These are phyloP conservation scores for Platyscapa corneri DNA, from an alignment of 1,140 invertebrate species.

Conservation along the genomic window DNA sequence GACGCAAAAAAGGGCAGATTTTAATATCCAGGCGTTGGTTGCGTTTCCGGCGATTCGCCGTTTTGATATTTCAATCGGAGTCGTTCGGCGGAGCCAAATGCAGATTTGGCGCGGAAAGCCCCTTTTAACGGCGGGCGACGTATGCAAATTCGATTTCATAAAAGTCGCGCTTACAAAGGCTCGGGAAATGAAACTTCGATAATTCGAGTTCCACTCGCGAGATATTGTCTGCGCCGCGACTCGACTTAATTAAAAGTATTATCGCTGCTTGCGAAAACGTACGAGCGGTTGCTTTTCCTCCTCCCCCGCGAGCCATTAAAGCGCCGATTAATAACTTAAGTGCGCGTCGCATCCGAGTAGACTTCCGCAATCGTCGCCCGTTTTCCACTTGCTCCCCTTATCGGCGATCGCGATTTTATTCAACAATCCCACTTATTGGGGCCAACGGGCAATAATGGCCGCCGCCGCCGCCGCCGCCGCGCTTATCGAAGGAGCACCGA, in stretches of 20 bases:
- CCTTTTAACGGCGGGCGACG: background rate
- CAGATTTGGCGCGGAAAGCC: too few species aligned
- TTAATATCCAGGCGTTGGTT: too few species aligned
- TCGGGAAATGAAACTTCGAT: too few species aligned
- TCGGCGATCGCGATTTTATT: background rate
- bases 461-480: background rate
- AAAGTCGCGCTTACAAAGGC: too few species aligned
- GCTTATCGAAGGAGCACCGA: background rate
- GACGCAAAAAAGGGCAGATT: too few species aligned
- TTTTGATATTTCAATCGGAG: too few species aligned
- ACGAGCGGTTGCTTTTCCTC: background rate
- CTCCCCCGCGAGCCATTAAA: background rate
- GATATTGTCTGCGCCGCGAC: too few species aligned
- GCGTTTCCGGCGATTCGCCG: too few species aligned
- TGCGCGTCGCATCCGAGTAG: background rate
- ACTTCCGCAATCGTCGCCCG: background rate
- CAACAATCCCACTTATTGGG: background rate
- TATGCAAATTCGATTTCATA: too few species aligned
- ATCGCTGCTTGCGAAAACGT: background rate
- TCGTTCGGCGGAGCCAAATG: too few species aligned
- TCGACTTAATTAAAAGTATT: too few species aligned
- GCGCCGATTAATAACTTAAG: background rate
- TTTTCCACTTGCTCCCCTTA: background rate
- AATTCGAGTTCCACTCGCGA: too few species aligned
- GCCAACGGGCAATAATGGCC: background rate